Percentiles rank a stretch among this genome's conserved stretches.
phyloP scores from a whole-genome alignment of 1,140 invertebrate genomes.

The Lasaia peninsularis region DNA sequence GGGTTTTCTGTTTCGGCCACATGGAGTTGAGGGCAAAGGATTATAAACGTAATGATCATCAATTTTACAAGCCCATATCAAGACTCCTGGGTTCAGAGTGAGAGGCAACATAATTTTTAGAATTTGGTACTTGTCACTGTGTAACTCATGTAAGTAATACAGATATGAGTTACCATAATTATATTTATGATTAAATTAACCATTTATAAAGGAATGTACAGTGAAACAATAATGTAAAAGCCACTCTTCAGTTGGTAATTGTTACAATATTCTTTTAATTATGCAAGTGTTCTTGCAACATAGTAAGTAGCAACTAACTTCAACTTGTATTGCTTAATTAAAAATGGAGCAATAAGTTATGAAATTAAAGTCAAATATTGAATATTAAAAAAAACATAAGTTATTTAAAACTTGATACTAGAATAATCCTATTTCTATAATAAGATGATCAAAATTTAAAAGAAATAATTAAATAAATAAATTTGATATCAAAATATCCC shows the following conservation, averaged over 20 bases:
- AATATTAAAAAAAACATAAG: no score
- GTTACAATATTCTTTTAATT: no score
- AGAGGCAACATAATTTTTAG: slow-evolving; percentile 62
- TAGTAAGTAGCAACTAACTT: no score
- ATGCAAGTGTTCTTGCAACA: no score
- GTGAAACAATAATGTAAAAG: not conserved
- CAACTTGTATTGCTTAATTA: no score
- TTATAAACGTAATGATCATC: slow-evolving; percentile 33
- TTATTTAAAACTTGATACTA: no score
- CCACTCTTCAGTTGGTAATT: not conserved
- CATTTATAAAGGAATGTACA: not conserved
- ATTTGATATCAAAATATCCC: no score
- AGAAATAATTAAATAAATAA: no score
- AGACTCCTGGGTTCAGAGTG: slow-evolving; percentile 74
- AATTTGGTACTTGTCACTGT: slow-evolving; percentile 51
- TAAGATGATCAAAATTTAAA: no score
- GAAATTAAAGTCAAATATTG: no score
- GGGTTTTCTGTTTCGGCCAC: slow-evolving; percentile 75
- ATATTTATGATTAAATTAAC: not conserved
- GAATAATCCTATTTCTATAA: no score
- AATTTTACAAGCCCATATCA: slow-evolving; percentile 49
- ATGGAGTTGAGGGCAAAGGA: slow-evolving; percentile 67
- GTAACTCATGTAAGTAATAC: slow-evolving; percentile 75
- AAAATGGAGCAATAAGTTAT: no score
- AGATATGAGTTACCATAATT: slow-evolving; percentile 55